Percentiles rank a stretch among this genome's conserved stretches.
These are phyloP conservation scores for Drosophila mojavensis DNA, from an alignment of 1,140 invertebrate genomes.

Conservation along the genomic window DNA sequence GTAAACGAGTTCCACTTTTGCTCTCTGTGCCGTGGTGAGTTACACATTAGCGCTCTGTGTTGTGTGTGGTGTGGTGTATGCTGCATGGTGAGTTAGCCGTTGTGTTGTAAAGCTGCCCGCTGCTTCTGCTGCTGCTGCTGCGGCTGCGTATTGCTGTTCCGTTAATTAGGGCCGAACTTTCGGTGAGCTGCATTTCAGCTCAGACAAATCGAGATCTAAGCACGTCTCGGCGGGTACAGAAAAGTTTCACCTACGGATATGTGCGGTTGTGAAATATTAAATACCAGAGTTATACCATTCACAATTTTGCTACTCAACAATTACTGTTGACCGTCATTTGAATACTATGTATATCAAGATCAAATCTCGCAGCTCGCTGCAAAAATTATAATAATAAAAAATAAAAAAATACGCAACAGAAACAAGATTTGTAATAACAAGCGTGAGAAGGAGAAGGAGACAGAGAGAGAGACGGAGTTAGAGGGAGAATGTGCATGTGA, in stretches of 20 bases:
- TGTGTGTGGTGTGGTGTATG: conserved; percentile 25
- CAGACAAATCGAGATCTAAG: conserved; percentile 56
- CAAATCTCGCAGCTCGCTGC: no score
- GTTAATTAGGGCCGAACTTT: conserved; percentile 59
- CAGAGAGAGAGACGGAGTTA: no score
- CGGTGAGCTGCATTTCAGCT: conserved; percentile 52
- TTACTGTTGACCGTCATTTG: conserved; percentile 1
- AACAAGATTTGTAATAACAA: no score
- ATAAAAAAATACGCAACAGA: neutral
- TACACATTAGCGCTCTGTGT: conserved; percentile 48
- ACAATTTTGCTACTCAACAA: conserved; percentile 7
- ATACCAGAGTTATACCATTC: conserved; percentile 13
- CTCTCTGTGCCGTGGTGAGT: conserved; percentile 1
- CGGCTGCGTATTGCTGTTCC: conserved; percentile 41
- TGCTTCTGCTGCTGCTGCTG: conserved; percentile 20
- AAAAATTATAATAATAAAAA: no score
- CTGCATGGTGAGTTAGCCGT: conserved; percentile 68
- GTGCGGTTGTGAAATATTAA: conserved; percentile 51
- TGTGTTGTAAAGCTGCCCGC: conserved; percentile 60
- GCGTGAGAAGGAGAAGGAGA: no score
- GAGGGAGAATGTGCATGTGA: conserved; percentile 11
- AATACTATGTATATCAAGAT: conserved; percentile 3
- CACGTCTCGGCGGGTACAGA: conserved; percentile 47
- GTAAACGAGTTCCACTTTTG: conserved; percentile 61
- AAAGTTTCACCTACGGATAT: conserved; percentile 62